Evolutionary conservation across 2,888 invertebrate genomes (phyloP), one percentile per base, ranked within the genome.

Genomic region (Drosophila paranaensis): DNA sequence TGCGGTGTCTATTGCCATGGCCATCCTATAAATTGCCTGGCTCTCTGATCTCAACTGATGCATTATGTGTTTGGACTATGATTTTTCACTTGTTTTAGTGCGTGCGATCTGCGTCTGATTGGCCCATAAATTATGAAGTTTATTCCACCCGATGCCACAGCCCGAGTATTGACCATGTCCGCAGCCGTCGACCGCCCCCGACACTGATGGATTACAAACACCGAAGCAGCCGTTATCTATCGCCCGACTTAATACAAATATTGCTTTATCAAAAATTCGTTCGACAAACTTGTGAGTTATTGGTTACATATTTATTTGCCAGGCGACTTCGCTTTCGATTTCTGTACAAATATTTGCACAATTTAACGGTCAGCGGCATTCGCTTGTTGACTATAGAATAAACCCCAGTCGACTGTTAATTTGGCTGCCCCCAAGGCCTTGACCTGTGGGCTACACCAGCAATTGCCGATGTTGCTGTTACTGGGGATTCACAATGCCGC

Each of bases 21-120:
- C 81, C 83, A 81, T 85, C 84, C 88, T 87, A 85, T 85, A 85
- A 89, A 85, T 85, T 87, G 89, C 87, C 68, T 71, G 71, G 56
- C 76, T 69, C 60, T 61, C 67, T 72, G 75, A 65, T 68, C 74
- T 60, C 55, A 55, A 66, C 89, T 84, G 89, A 84, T 87, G 89
- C 89, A 87, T 87, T 85, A 85, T 85, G 84, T 85, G 84, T 85
- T 85, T 85, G 84, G 87, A 89, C 89, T 85, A 89, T 89, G 84
- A 89, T 85, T 83, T 83, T 85, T 87, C 89, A 85, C 84, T 85
- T 85, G 84, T 87, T 87, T 81, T 76, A 76, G 87, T 85, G 84
- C 88, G 87, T 83, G 77, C 81, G 87, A 84, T 83, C 61, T 60
- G 58, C 64, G 74, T 67, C 74, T 88, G 84, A 85, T 85, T 85